A percentile compares a stretch with the other conserved stretches of the same genome.
Evolutionary conservation across 1,140 invertebrate genomes (phyloP).

Genomic region (Lamellibrachia luymesi): DNA sequence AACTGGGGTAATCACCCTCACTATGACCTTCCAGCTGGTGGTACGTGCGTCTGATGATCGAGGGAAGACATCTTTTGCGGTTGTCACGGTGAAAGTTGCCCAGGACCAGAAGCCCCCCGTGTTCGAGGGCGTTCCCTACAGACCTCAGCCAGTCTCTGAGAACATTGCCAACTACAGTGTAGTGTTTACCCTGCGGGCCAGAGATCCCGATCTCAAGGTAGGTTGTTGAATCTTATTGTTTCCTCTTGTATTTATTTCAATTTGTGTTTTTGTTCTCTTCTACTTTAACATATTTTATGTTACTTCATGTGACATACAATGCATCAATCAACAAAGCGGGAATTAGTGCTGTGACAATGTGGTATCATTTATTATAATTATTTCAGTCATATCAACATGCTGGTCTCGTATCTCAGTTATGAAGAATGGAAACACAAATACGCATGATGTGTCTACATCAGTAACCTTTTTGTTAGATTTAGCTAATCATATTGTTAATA

Average conservation of each 20-base stretch:
- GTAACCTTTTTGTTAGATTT: no score
- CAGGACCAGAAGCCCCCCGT: conserved; percentile 19
- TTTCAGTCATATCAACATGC: background rate
- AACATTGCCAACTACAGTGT: conserved; percentile 8
- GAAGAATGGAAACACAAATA: background rate
- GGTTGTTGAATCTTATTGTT: background rate
- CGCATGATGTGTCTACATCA: no score
- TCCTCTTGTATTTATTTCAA: no score
- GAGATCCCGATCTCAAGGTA: conserved; percentile 19
- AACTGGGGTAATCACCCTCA: background rate
- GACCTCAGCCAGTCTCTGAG: conserved; percentile 11
- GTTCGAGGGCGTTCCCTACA: conserved; percentile 22
- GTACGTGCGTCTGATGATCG: conserved; percentile 16
- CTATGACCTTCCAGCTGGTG: background rate
- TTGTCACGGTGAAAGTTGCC: conserved; percentile 7
- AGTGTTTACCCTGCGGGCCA: conserved; percentile 19
- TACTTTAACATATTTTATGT: background rate
- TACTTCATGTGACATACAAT: no score
- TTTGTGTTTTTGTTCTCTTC: background rate
- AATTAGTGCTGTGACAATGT: no score
- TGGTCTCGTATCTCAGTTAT: background rate
- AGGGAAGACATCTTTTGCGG: background rate
- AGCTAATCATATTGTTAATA: no score
- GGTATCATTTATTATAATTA: background rate
- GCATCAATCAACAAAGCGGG: no score